Percentiles rank a stretch among this genome's conserved stretches.
Conservation (phyloP, 2,113 vertebrate genomes). For the Entosphenus tridentatus region DNA sequence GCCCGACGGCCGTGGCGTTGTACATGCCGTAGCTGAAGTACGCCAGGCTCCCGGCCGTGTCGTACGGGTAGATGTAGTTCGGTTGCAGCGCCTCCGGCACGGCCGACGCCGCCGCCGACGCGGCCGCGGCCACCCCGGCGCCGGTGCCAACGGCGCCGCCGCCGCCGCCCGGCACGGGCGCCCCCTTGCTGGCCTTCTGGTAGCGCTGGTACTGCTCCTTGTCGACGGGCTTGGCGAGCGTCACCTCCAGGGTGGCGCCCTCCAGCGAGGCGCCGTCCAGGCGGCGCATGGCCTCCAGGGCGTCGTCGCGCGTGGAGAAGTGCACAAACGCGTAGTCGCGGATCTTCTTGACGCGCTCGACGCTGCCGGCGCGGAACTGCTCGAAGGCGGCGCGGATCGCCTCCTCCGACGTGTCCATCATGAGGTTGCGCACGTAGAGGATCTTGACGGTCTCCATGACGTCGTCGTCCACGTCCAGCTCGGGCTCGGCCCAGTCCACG, state of each 20-base stretch:
- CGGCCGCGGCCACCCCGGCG: no score
- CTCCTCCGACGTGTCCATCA: slow-evolving; percentile 95
- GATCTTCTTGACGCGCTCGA: slow-evolving; percentile 93
- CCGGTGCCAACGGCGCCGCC: background rate
- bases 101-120: slow-evolving; percentile 4
- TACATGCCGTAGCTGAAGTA: slow-evolving; percentile 80
- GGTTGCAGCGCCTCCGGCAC: slow-evolving; percentile 36
- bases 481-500: slow-evolving; percentile 93
- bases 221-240: slow-evolving; percentile 86
- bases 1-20: slow-evolving; percentile 59
- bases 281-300: slow-evolving; percentile 72
- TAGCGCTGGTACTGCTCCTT: slow-evolving; percentile 94
- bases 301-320: slow-evolving; percentile 72
- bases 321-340: slow-evolving; percentile 93
- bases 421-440: slow-evolving; percentile 88
- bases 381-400: slow-evolving; percentile 63
- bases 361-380: slow-evolving; percentile 78
- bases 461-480: slow-evolving; percentile 92
- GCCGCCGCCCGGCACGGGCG: slow-evolving; percentile 10
- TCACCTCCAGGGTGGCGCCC: slow-evolving; percentile 83
- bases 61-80: slow-evolving; percentile 76
- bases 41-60: slow-evolving; percentile 56
- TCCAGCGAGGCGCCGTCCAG: slow-evolving; percentile 79
- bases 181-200: slow-evolving; percentile 81
- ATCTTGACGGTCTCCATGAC: slow-evolving; percentile 99